Conservation (phyloP, 2,113 vertebrate species). For the Siniperca knerii region DNA sequence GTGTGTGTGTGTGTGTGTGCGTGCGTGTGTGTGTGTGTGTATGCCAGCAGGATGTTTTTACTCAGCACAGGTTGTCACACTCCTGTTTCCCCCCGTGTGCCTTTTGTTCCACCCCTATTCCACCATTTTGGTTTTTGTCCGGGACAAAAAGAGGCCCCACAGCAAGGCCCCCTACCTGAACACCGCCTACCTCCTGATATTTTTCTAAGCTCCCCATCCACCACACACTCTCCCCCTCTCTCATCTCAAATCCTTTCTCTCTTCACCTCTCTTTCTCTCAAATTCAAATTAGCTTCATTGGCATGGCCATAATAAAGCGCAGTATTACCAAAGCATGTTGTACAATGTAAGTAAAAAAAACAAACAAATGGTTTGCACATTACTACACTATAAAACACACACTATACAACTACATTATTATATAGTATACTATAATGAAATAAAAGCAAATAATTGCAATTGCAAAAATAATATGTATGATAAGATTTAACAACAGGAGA, state of each 20-base stretch:
- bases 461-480: not conserved
- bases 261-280: not conserved
- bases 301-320: not conserved
- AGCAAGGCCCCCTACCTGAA: slow-evolving; percentile 70
- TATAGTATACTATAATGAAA: not conserved
- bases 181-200: slow-evolving; percentile 41
- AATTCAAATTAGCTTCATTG: not conserved
- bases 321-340: not conserved
- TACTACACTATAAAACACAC: not conserved
- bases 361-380: not conserved
- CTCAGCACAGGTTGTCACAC: slow-evolving; percentile 74
- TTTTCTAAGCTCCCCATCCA: slow-evolving; percentile 46
- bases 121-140: slow-evolving; percentile 77
- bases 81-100: slow-evolving; percentile 54
- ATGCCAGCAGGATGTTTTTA: slow-evolving; percentile 71
- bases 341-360: not conserved
- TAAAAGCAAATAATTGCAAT: not conserved
- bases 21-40: slow-evolving; percentile 29
- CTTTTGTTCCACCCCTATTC: slow-evolving; percentile 71
- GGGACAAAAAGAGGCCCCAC: slow-evolving; percentile 72
- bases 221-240: not conserved
- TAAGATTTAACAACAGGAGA: not conserved
- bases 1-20: slow-evolving; percentile 22
- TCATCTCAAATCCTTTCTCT: slow-evolving; percentile 5
- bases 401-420: not conserved